These are phyloP conservation scores for Aurelia aurita DNA, from an alignment of 30 jellyfish, hydroid and myxozoan species.

Conservation along the genomic window DNA sequence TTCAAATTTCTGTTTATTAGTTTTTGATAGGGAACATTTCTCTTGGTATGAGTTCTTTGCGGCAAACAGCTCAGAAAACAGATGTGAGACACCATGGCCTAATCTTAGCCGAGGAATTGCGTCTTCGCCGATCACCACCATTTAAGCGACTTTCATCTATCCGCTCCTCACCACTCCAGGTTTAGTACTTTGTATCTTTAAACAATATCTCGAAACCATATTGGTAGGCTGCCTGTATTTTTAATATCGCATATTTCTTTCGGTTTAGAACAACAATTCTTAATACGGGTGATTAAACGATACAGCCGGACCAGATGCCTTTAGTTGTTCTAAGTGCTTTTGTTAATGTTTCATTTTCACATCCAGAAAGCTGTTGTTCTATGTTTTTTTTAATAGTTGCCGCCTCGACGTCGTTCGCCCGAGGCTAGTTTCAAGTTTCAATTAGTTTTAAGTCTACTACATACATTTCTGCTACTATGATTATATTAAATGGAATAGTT, in stretches of 20 bases:
- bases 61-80: conserved; percentile 1
- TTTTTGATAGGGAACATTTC: neutral
- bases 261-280: neutral
- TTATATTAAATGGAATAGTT: no score
- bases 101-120: neutral
- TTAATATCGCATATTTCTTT: neutral
- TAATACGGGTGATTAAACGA: neutral
- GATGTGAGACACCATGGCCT: neutral
- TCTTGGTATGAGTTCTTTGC: conserved; percentile 8
- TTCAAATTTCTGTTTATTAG: neutral
- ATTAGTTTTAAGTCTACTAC: no score
- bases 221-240: neutral
- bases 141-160: neutral
- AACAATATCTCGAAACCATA: neutral
- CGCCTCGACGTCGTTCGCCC: no score
- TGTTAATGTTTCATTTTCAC: neutral
- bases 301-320: neutral
- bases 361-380: no score
- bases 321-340: neutral
- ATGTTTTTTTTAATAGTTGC: no score
- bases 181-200: neutral
- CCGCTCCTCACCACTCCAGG: conserved; percentile 13
- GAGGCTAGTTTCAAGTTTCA: no score
- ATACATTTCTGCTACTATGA: no score
- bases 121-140: neutral